These are phyloP conservation scores for Cisticola juncidis DNA, from an alignment of 2,113 vertebrate species.

Conservation along the genomic window DNA sequence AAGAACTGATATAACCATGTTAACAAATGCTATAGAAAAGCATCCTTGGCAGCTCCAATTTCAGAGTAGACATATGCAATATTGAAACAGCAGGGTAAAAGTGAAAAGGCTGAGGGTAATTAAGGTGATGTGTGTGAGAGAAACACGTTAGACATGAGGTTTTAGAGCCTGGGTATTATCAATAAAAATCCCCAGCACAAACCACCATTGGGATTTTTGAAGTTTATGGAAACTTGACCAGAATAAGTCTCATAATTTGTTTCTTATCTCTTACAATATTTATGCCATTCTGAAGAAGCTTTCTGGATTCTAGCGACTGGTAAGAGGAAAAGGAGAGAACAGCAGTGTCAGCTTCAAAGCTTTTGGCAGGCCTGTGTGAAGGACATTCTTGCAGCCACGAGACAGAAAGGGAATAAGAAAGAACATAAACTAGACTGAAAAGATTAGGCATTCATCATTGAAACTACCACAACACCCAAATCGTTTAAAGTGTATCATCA, in stretches of 20 bases:
- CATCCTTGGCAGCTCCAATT: constrained; percentile 44
- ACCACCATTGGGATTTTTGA: not conserved
- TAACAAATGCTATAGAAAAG: constrained; percentile 17
- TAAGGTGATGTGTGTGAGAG: not conserved
- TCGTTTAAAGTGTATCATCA: not conserved
- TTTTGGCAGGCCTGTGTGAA: not conserved
- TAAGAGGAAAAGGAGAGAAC: not conserved
- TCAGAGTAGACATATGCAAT: not conserved
- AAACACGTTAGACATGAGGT: not conserved
- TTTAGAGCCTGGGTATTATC: not conserved
- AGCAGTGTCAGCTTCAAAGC: not conserved
- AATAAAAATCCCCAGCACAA: not conserved
- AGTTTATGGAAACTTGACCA: not conserved
- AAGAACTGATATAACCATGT: not conserved
- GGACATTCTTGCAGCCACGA: not conserved
- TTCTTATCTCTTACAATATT: constrained; percentile 2
- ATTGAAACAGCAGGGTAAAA: constrained; percentile 9
- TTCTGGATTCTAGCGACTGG: not conserved
- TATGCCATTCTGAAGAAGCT: not conserved
- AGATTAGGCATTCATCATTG: not conserved
- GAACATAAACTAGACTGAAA: not conserved
- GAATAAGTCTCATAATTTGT: not conserved
- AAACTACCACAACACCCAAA: not conserved
- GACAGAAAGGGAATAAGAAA: not conserved
- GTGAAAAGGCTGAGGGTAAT: not conserved